These are phyloP conservation scores for Drosophila tanythrix DNA, from an alignment of 2,888 invertebrate species.

Conservation along the genomic window DNA sequence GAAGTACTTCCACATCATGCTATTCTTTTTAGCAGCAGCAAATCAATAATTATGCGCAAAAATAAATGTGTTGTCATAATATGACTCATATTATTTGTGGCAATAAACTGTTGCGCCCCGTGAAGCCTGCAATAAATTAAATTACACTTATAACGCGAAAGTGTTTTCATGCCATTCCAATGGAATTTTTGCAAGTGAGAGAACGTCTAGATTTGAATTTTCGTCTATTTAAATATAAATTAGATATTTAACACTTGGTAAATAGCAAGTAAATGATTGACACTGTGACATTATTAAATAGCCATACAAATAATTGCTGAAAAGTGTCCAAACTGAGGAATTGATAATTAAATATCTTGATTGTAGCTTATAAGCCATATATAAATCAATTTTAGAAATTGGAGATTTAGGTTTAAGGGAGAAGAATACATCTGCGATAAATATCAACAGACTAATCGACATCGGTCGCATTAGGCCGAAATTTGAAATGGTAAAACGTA, in stretches of 20 bases:
- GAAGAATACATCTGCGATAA: background rate
- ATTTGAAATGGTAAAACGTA: background rate
- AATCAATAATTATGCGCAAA: conserved; percentile 59
- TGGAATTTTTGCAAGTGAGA: conserved; percentile 1
- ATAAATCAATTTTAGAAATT: background rate
- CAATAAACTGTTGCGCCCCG: conserved; percentile 52
- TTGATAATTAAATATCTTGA: background rate
- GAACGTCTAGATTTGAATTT: background rate
- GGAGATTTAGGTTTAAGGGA: background rate
- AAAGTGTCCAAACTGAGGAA: background rate
- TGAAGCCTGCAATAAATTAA: conserved; percentile 46
- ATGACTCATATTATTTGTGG: conserved; percentile 45
- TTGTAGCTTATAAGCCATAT: background rate
- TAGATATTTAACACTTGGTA: background rate
- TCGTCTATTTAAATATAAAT: background rate
- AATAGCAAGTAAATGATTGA: background rate
- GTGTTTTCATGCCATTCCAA: conserved; percentile 2
- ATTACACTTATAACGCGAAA: conserved; percentile 20
- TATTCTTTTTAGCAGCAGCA: background rate
- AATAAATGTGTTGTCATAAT: conserved; percentile 57
- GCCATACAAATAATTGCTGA: background rate
- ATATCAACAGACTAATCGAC: background rate
- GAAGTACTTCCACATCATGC: background rate
- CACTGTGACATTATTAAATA: background rate
- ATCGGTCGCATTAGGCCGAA: background rate